Percentiles rank a stretch among this genome's conserved stretches.
phyloP scores from a whole-genome alignment of 1,140 invertebrate genomes.

The Ceratosolen fusciceps region DNA sequence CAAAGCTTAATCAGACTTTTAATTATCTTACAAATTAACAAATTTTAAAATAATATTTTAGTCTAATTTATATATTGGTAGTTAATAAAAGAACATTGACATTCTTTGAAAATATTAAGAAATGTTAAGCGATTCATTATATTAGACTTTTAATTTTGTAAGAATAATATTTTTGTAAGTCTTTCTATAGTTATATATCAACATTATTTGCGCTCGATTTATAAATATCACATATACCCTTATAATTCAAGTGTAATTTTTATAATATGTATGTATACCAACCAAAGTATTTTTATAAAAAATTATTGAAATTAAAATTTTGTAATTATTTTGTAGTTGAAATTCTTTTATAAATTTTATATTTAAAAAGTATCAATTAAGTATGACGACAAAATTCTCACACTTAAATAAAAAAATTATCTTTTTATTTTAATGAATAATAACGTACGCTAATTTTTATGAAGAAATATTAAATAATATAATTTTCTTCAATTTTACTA shows the following conservation, averaged over 20 bases:
- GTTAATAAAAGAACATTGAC: not conserved
- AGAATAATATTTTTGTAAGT: conserved; percentile 14
- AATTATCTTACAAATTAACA: not conserved
- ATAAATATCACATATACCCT: conserved; percentile 30
- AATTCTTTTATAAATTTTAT: too few species aligned
- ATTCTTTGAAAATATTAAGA: not conserved
- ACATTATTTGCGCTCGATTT: conserved; percentile 13
- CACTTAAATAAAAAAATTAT: too few species aligned
- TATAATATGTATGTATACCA: not conserved
- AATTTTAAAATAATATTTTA: conserved; percentile 12
- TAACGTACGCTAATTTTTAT: too few species aligned
- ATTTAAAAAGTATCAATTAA: too few species aligned
- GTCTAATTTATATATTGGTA: not conserved
- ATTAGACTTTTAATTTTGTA: not conserved
- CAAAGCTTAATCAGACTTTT: conserved; percentile 2
- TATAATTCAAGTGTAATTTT: conserved; percentile 12
- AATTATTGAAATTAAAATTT: conserved; percentile 22
- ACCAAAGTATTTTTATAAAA: conserved; percentile 12
- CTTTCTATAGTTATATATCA: not conserved
- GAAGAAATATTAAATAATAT: too few species aligned
- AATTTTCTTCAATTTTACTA: too few species aligned
- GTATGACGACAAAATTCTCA: too few species aligned
- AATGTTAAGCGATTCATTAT: not conserved
- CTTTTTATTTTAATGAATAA: too few species aligned
- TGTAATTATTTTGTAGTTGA: too few species aligned